A percentile compares a stretch with the other conserved stretches of the same genome.
These are phyloP conservation scores for Pissodes strobi DNA, from an alignment of 1,140 invertebrate species.

Conservation along the genomic window DNA sequence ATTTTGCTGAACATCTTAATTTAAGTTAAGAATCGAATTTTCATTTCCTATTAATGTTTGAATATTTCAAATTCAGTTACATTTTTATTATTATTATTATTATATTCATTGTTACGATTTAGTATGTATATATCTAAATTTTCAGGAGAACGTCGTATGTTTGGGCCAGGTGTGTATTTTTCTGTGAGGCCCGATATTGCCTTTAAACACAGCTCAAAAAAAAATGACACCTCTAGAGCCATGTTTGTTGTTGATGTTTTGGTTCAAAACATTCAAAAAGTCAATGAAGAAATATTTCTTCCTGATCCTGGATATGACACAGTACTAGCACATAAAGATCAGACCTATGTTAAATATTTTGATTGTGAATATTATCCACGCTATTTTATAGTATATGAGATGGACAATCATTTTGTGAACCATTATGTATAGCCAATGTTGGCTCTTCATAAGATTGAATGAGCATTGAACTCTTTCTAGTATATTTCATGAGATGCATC, in stretches of 20 bases:
- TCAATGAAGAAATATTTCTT: slow-evolving; percentile 18
- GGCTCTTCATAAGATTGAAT: no score
- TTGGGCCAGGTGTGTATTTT: slow-evolving; percentile 41
- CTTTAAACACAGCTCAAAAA: slow-evolving; percentile 28
- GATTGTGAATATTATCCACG: slow-evolving; percentile 39
- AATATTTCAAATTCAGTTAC: not conserved
- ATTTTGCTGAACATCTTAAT: no score
- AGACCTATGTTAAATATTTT: slow-evolving; percentile 42
- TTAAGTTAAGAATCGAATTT: no score
- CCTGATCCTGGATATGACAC: slow-evolving; percentile 37
- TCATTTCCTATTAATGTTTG: no score
- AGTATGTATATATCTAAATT: not conserved
- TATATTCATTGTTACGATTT: not conserved
- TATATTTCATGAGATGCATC: no score
- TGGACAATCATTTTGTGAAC: not conserved
- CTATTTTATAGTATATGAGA: slow-evolving; percentile 34
- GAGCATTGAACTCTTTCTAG: no score
- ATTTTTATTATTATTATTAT: not conserved
- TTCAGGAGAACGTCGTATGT: slow-evolving; percentile 28
- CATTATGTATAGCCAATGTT: no score
- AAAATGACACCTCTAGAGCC: slow-evolving; percentile 20
- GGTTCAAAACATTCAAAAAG: slow-evolving; percentile 24
- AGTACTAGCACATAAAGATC: slow-evolving; percentile 17
- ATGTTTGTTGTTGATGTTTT: slow-evolving; percentile 40
- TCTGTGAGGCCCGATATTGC: slow-evolving; percentile 24